A percentile compares a stretch with the other conserved stretches of the same genome.
Conservation (phyloP, 2,888 invertebrate genomes). For the Drosophila cyrtoloma region DNA sequence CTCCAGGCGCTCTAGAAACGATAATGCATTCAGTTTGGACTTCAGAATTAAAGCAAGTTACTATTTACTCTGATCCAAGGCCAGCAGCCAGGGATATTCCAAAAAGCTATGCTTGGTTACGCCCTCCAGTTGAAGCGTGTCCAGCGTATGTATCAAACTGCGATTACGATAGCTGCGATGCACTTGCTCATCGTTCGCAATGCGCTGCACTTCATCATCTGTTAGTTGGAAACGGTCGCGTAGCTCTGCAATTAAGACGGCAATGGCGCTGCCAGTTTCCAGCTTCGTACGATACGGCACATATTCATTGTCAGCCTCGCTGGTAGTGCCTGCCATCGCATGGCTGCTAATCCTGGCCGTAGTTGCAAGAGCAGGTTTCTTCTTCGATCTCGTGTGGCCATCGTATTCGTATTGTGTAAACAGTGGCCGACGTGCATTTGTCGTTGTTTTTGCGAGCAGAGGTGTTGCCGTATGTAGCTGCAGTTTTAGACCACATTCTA, state of each 20-base stretch:
- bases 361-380: conserved; percentile 9
- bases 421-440: conserved; percentile 31
- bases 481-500: conserved; percentile 49
- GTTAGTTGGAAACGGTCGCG: conserved; percentile 65
- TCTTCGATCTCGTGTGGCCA: conserved; percentile 11
- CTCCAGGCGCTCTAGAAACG: conserved; percentile 70
- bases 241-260: conserved; percentile 55
- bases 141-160: conserved; percentile 56
- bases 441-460: neutral
- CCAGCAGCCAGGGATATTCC: conserved; percentile 83
- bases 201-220: conserved; percentile 60
- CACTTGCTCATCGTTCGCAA: conserved; percentile 75
- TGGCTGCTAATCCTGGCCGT: conserved; percentile 36
- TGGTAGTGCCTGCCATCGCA: conserved; percentile 8
- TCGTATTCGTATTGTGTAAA: conserved; percentile 54
- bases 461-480: conserved; percentile 23
- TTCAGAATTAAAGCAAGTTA: too few species aligned
- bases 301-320: conserved; percentile 75
- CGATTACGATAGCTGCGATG: conserved; percentile 61
- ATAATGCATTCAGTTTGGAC: neutral
- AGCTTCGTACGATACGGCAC: conserved; percentile 71
- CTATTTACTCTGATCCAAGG: conserved; percentile 72
- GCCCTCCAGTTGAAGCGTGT: conserved; percentile 68
- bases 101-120: conserved; percentile 77
- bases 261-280: conserved; percentile 53